Evolutionary conservation across 2,888 invertebrate species (phyloP).

Genomic region (Pharmacophagus antenor): DNA sequence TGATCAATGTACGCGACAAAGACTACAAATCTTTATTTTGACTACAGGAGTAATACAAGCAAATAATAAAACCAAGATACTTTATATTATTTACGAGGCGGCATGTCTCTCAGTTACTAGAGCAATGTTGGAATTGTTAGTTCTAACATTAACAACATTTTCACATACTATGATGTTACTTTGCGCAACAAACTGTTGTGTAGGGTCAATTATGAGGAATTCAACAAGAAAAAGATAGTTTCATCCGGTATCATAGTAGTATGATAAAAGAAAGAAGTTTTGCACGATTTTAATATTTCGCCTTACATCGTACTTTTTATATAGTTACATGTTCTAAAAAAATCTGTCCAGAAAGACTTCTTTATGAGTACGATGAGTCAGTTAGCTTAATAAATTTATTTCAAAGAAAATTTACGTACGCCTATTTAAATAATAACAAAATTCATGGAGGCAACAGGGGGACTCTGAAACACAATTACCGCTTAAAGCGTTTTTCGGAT

Average conservation of each 20-base stretch:
- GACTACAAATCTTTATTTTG: neutral
- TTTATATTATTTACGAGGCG: conserved; percentile 3
- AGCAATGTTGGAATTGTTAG: conserved; percentile 64
- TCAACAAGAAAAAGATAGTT: too few species aligned
- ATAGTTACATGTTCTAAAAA: neutral
- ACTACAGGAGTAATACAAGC: neutral
- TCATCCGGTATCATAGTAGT: too few species aligned
- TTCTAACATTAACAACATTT: conserved; percentile 71
- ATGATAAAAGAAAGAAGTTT: too few species aligned
- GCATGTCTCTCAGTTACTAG: conserved; percentile 42
- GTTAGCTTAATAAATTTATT: conserved; percentile 69
- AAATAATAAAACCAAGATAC: conserved; percentile 9
- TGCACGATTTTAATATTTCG: neutral
- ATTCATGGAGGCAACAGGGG: conserved; percentile 48
- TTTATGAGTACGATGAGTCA: conserved; percentile 36
- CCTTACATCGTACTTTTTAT: neutral
- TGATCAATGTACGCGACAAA: conserved; percentile 1
- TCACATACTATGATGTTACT: conserved; percentile 71
- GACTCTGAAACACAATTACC: conserved; percentile 58
- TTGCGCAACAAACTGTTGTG: conserved; percentile 61
- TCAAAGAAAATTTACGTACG: conserved; percentile 64
- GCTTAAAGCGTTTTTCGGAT: conserved; percentile 75
- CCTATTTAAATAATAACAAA: conserved; percentile 64
- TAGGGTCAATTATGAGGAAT: conserved; percentile 69
- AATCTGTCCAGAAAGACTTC: neutral